These are phyloP conservation scores for Dreissena polymorpha DNA, from an alignment of 1,140 invertebrate genomes.

Conservation along the genomic window DNA sequence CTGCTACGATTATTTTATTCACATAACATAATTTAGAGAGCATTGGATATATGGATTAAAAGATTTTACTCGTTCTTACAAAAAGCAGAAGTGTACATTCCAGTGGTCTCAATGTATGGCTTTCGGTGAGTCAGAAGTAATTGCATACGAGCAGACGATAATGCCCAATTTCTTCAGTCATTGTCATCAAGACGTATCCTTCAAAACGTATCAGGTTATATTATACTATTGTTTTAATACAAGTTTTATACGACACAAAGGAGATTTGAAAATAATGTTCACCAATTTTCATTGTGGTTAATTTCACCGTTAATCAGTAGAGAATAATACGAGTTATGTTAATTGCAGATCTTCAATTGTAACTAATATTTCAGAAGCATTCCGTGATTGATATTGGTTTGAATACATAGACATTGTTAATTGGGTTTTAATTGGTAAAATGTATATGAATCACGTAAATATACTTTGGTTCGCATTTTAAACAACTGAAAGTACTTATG, in stretches of 20 bases:
- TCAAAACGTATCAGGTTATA: conserved; percentile 43
- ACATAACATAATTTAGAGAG: no score
- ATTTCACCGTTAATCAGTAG: conserved; percentile 6
- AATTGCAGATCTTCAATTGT: conserved; percentile 15
- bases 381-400: conserved; percentile 12
- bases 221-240: conserved; percentile 54
- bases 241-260: conserved; percentile 37
- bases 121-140: no score
- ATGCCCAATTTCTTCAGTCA: background rate
- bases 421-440: conserved; percentile 35
- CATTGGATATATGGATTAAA: no score
- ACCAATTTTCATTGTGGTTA: conserved; percentile 29
- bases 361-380: background rate
- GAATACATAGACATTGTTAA: conserved; percentile 26
- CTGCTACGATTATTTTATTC: no score
- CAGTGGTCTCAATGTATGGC: no score
- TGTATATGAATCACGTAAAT: conserved; percentile 31
- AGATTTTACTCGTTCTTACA: no score
- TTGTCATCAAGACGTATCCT: conserved; percentile 27
- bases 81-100: no score
- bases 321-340: conserved; percentile 27
- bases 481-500: background rate
- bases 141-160: no score
- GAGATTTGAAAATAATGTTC: conserved; percentile 18
- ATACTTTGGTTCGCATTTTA: conserved; percentile 33